A percentile compares a stretch with the other conserved stretches of the same genome.
These are phyloP conservation scores for Pluvianellus socialis DNA, from an alignment of 2,113 vertebrate species.

Conservation along the genomic window DNA sequence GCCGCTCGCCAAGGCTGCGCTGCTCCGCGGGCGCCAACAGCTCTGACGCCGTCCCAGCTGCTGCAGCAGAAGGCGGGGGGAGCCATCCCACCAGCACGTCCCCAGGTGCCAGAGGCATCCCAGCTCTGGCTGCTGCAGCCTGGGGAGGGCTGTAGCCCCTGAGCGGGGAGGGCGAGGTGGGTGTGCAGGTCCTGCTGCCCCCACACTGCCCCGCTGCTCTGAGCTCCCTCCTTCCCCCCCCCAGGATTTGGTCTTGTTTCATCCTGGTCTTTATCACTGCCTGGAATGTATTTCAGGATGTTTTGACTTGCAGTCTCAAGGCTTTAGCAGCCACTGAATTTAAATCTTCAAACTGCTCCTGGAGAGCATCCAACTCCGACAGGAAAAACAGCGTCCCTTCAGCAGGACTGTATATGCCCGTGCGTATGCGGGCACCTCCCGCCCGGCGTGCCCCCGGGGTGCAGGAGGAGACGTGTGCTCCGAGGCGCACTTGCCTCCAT, in stretches of 20 bases:
- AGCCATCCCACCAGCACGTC: background rate
- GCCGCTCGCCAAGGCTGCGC: rapidly evolving
- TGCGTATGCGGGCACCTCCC: rapidly evolving
- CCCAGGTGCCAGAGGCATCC: background rate
- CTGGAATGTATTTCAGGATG: background rate
- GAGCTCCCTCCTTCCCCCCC: background rate
- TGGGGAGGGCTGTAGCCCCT: background rate
- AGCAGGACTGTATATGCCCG: background rate
- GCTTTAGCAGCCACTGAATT: background rate
- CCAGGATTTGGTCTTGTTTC: background rate
- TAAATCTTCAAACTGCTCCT: background rate
- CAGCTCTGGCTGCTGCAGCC: background rate
- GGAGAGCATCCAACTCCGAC: background rate
- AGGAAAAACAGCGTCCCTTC: background rate
- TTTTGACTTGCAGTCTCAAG: background rate
- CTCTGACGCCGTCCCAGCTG: background rate
- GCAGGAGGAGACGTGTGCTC: rapidly evolving
- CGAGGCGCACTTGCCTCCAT: rapidly evolving
- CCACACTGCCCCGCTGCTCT: background rate
- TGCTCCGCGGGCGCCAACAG: background rate
- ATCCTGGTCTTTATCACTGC: background rate
- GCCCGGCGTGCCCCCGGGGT: rapidly evolving
- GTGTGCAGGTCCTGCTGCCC: background rate
- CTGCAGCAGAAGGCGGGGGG: background rate
- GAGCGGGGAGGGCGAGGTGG: rapidly evolving